phyloP scores from a whole-genome alignment of 2,113 vertebrate species.

The Lepus americanus region DNA sequence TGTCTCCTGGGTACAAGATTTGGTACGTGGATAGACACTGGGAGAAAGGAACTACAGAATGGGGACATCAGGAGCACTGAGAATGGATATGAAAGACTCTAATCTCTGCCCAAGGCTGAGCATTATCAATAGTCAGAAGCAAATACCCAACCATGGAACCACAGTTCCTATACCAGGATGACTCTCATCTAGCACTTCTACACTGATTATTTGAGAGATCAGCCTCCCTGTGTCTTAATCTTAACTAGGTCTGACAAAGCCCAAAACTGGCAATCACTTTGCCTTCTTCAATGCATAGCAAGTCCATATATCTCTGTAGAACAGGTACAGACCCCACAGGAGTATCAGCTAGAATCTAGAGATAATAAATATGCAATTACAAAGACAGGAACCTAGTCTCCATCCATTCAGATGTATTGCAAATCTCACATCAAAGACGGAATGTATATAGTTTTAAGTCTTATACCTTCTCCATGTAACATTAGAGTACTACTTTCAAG shows the following conservation, averaged over 20 bases:
- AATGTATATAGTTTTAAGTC: neutral
- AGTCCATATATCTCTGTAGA: neutral
- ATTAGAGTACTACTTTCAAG: neutral
- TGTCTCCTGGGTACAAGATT: neutral
- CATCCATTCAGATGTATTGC: neutral
- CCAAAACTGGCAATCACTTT: neutral
- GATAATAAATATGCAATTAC: neutral
- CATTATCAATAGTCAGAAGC: neutral
- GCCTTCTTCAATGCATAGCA: neutral
- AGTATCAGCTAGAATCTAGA: neutral
- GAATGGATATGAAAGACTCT: neutral
- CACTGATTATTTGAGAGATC: neutral
- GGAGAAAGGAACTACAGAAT: neutral
- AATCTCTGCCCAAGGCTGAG: neutral
- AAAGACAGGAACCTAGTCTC: neutral
- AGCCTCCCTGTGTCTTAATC: neutral
- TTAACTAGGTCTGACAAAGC: neutral
- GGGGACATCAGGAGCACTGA: neutral
- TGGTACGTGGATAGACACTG: neutral
- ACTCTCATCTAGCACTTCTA: neutral
- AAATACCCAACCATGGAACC: neutral
- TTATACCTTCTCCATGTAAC: neutral
- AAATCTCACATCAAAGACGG: neutral
- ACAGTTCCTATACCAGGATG: neutral
- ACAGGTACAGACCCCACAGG: too few relatives aligned